Evolutionary conservation across 2,888 invertebrate species (phyloP).

Genomic region (Lissonota sp.): DNA sequence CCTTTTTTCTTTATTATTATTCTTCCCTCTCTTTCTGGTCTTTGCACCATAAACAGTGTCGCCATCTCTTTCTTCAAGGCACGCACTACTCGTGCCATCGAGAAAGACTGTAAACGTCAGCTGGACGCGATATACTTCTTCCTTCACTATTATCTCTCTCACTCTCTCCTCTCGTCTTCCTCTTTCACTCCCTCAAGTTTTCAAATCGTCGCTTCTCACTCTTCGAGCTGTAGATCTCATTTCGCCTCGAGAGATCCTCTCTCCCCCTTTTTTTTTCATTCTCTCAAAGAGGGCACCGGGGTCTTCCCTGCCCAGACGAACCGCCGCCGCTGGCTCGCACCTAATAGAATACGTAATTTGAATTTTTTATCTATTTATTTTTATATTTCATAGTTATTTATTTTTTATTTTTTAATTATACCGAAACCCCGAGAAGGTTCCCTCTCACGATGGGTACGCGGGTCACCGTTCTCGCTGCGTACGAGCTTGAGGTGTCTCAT

Average conservation of each 20-base stretch:
- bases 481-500: not conserved
- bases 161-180: not conserved
- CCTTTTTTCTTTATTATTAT: constrained; percentile 24
- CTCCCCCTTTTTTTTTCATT: not conserved
- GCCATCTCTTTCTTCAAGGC: constrained; percentile 25
- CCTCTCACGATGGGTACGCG: not conserved
- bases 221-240: constrained; percentile 47
- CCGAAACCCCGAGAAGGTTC: constrained; percentile 39
- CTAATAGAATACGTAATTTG: constrained; percentile 83
- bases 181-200: not conserved
- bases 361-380: constrained; percentile 71
- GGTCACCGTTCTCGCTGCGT: not conserved
- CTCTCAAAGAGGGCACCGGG: not conserved
- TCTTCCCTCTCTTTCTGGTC: not conserved
- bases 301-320: constrained; percentile 34
- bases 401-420: constrained; percentile 55
- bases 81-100: constrained; percentile 34
- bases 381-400: not conserved
- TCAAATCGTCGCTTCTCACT: constrained; percentile 21
- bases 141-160: constrained; percentile 25
- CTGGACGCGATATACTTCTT: constrained; percentile 63
- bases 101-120: constrained; percentile 67
- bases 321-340: constrained; percentile 66
- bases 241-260: constrained; percentile 11
- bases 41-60: constrained; percentile 39